Evolutionary conservation across 2,797 vertebrate genomes (phyloP), one percentile per base, ranked within the genome.

Genomic region (Leuciscus waleckii): DNA sequence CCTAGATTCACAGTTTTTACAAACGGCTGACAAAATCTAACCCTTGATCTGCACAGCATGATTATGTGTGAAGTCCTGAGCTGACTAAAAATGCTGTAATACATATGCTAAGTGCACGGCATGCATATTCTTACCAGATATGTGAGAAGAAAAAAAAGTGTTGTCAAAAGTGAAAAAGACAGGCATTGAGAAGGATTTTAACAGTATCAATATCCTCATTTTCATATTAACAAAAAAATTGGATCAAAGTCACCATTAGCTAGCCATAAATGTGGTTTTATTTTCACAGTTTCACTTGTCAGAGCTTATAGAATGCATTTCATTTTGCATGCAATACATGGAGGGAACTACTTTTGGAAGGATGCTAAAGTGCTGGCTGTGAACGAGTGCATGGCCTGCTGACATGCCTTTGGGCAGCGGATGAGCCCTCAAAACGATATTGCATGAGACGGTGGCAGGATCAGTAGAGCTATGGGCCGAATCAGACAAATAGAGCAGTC

Each of bases 1-100:
- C 81, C 61, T 68, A 75, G 16, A 65, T 68, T 83, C 61, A 68
- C 35, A 83, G 21, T 86, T 86, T 82, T 61, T 76, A 86, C 71
- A 80, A 39, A 68, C 10, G 9, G 65, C 35, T 69, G 67, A 77
- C 26, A 81, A 43, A 77, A 86, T 51, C 51, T 7, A 77, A 49
- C 79, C 73, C 49, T 82, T 82, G 63, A 39, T 80, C 63, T 81
- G 63, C 85, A 37, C 63, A 82, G 63, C n/a, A 21, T 37, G 29
- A 58, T 65, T 56, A 58, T 69, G 79, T 77, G 63, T 69, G 35
- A 82, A 74, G 67, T 49, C 37, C 39, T 76, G 37, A 76, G 49
- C 74, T 76, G 74, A 58, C 13, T 56, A 76, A 76, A 35, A 83
- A 76, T 76, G n/a, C 46, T 54, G 23, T 29, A 63, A 51, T 76